Evolutionary conservation across 2,113 vertebrate species (phyloP).

Genomic region (Triplophysa siluroides): DNA sequence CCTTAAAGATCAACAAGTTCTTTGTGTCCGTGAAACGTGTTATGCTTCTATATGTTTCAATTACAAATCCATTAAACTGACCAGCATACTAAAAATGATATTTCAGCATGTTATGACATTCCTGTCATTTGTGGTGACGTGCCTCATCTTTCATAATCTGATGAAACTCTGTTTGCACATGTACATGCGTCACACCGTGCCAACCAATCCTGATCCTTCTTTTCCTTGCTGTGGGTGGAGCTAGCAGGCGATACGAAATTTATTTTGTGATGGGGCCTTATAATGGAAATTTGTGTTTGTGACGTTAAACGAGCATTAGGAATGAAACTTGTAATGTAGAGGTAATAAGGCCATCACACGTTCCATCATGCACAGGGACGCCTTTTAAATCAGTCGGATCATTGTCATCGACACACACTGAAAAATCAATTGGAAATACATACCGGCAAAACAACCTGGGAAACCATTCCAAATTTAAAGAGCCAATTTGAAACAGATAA

Average conservation of each 20-base stretch:
- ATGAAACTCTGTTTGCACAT: not conserved
- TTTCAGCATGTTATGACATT: not conserved
- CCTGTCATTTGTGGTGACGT: not conserved
- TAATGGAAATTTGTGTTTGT: conserved; percentile 47
- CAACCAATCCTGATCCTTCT: not conserved
- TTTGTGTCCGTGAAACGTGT: too few species aligned
- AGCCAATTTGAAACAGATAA: not conserved
- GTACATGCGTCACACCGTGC: too few species aligned
- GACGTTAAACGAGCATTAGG: conserved; percentile 26
- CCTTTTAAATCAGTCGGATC: conserved; percentile 54
- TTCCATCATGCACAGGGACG: conserved; percentile 65
- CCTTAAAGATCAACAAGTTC: too few species aligned
- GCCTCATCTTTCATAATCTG: not conserved
- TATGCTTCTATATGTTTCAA: too few species aligned
- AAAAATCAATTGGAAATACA: conserved; percentile 12
- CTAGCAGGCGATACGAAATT: not conserved
- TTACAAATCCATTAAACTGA: not conserved
- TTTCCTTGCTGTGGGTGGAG: not conserved
- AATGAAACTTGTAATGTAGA: conserved; percentile 44
- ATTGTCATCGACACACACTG: conserved; percentile 6
- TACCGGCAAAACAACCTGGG: not conserved
- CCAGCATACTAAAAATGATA: not conserved
- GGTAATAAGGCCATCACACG: conserved; percentile 59
- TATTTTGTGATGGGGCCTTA: not conserved
- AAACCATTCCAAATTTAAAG: not conserved